phyloP scores from a whole-genome alignment of 2,113 vertebrate species.

The Bothrops jararaca region DNA sequence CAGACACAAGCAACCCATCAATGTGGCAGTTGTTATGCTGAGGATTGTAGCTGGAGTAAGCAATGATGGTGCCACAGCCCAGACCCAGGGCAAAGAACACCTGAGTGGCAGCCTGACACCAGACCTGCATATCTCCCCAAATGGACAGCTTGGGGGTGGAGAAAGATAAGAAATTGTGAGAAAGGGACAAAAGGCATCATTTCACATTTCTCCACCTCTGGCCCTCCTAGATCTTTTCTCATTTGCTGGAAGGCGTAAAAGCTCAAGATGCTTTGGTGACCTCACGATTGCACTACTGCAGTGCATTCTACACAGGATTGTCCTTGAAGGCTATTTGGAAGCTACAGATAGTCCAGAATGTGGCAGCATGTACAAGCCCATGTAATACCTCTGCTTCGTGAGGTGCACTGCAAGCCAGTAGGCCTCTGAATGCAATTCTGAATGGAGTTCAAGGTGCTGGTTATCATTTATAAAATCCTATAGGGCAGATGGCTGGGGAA shows the following conservation, averaged over 20 bases:
- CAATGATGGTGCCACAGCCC: constrained; percentile 79
- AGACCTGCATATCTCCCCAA: constrained; percentile 69
- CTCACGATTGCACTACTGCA: background rate
- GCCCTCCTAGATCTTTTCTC: background rate
- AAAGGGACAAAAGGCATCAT: background rate
- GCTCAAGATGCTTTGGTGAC: background rate
- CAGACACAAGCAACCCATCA: constrained; percentile 73
- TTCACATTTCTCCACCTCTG: background rate
- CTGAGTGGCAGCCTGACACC: constrained; percentile 77
- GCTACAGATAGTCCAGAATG: background rate
- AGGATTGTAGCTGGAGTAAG: constrained; percentile 78
- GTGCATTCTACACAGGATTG: background rate
- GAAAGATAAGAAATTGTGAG: background rate
- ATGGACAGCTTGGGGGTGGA: constrained; percentile 65
- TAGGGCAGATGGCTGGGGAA: background rate
- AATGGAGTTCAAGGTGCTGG: background rate
- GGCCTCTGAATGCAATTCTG: background rate
- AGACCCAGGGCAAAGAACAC: constrained; percentile 80
- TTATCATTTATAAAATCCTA: background rate
- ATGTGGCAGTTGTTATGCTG: constrained; percentile 79
- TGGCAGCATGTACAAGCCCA: background rate
- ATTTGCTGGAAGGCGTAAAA: background rate
- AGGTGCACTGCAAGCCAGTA: background rate
- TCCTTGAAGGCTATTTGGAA: background rate
- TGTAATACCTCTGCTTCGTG: background rate